Evolutionary conservation across 2,797 vertebrate species (phyloP).

Genomic region (Sitta carolinensis): DNA sequence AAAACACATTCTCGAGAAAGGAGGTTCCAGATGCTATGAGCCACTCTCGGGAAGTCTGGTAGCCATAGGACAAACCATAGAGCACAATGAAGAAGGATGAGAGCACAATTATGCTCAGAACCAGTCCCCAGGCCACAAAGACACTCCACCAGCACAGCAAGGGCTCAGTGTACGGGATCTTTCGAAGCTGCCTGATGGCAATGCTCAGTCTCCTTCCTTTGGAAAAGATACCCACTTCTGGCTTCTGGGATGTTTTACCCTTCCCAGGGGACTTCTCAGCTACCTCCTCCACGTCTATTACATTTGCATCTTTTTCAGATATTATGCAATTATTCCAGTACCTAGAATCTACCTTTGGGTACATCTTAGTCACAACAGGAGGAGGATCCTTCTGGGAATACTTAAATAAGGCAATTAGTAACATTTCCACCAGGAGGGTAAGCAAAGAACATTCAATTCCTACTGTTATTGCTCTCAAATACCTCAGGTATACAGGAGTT

Average conservation of each 20-base stretch:
- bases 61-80: slow-evolving; percentile 72
- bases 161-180: neutral
- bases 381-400: slow-evolving; percentile 39
- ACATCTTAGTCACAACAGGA: neutral
- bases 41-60: slow-evolving; percentile 69
- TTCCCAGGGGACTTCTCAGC: accelerated
- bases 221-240: neutral
- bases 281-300: neutral
- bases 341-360: neutral
- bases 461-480: slow-evolving; percentile 41
- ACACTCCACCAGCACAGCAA: neutral
- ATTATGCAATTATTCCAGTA: neutral
- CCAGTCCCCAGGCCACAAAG: slow-evolving; percentile 47
- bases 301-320: neutral
- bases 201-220: neutral
- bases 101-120: neutral
- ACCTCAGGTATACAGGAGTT: neutral
- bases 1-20: slow-evolving; percentile 47
- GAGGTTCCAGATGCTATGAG: slow-evolving; percentile 63
- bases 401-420: slow-evolving; percentile 64
- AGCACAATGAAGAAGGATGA: slow-evolving; percentile 70
- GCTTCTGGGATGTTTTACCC: neutral
- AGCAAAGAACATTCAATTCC: slow-evolving; percentile 73
- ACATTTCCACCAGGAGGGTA: slow-evolving; percentile 56
- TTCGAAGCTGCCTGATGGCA: neutral